These are phyloP conservation scores for Odontamblyopus rebecca DNA, from an alignment of 2,797 vertebrate genomes.

Conservation along the genomic window DNA sequence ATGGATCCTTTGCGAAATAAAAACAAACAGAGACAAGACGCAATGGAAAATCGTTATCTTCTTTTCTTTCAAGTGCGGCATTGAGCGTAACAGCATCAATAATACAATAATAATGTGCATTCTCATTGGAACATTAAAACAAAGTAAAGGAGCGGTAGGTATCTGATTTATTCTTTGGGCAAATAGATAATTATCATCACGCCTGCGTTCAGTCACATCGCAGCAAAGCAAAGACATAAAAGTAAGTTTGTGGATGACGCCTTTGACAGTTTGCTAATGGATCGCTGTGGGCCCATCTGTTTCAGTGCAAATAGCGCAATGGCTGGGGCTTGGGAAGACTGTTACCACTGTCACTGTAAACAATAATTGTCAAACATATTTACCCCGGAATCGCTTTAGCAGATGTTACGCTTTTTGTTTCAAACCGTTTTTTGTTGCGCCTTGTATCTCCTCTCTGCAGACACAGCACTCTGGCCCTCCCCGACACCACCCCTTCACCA, in stretches of 20 bases:
- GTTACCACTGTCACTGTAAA: slow-evolving; percentile 90
- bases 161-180: slow-evolving; percentile 71
- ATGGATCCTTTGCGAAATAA: slow-evolving; percentile 45
- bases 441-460: slow-evolving; percentile 83
- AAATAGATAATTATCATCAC: slow-evolving; percentile 77
- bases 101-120: slow-evolving; percentile 65
- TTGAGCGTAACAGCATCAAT: slow-evolving; percentile 56
- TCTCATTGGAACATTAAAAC: slow-evolving; percentile 65
- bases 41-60: slow-evolving; percentile 57
- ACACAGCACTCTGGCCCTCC: slow-evolving; percentile 70
- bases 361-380: slow-evolving; percentile 91
- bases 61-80: slow-evolving; percentile 57
- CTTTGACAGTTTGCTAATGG: slow-evolving; percentile 87
- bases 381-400: slow-evolving; percentile 87
- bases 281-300: slow-evolving; percentile 87
- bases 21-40: slow-evolving; percentile 61
- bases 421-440: slow-evolving; percentile 74
- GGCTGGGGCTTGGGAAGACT: slow-evolving; percentile 80
- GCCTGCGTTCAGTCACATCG: slow-evolving; percentile 67
- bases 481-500: slow-evolving; percentile 21
- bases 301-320: slow-evolving; percentile 84
- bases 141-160: slow-evolving; percentile 62
- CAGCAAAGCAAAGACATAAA: slow-evolving; percentile 79
- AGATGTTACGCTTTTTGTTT: slow-evolving; percentile 88
- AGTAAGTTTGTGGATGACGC: slow-evolving; percentile 80